A percentile compares a stretch with the other conserved stretches of the same genome.
phyloP scores from a whole-genome alignment of 1,140 invertebrate species.

The Aphelenchoides fujianensis region DNA sequence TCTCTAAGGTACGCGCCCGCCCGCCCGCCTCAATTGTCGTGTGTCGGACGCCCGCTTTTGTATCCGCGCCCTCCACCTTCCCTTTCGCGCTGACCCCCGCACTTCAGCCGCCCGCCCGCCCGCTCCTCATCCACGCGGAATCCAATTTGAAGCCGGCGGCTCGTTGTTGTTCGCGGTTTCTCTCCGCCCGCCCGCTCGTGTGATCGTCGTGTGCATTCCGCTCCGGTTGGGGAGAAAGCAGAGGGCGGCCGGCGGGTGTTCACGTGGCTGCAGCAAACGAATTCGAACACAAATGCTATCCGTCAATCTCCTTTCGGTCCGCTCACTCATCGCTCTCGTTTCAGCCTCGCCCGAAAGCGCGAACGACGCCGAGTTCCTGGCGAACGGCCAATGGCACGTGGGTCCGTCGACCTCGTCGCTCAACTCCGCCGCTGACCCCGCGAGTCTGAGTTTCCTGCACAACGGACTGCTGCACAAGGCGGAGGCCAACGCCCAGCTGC shows the following conservation, averaged over 20 bases:
- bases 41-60: too few relatives aligned
- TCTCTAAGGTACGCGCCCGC: too few relatives aligned
- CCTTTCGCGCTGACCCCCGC: too few relatives aligned
- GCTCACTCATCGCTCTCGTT: not conserved
- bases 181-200: too few relatives aligned
- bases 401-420: not conserved
- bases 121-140: not conserved
- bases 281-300: too few relatives aligned
- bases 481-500: not conserved
- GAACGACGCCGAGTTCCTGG: not conserved
- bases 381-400: not conserved
- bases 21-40: too few relatives aligned
- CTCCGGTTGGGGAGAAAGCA: too few relatives aligned
- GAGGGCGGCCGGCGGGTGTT: too few relatives aligned
- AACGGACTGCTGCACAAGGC: not conserved
- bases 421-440: not conserved
- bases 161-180: too few relatives aligned
- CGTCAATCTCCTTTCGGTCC: not conserved
- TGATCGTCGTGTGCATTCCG: too few relatives aligned
- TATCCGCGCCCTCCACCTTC: too few relatives aligned
- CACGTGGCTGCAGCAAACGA: not conserved
- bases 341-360: not conserved
- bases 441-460: not conserved
- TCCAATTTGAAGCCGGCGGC: not conserved
- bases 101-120: not conserved